Base-by-base conservation (phyloP, 2,113 vertebrate genomes). In the Delphinapterus leucas region DNA sequence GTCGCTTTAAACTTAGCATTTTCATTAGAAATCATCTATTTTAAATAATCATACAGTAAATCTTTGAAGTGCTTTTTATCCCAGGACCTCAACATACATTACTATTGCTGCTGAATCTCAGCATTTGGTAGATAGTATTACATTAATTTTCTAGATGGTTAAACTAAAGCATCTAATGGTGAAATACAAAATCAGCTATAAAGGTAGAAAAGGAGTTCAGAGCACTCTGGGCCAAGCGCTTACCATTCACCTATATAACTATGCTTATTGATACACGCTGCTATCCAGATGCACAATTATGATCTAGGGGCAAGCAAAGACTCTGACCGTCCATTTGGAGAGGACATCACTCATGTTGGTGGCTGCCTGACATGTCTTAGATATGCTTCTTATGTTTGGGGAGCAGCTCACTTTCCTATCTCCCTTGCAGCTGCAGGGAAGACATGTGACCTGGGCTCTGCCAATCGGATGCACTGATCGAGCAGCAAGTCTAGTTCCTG, bases 11-110 rank as follows among this genome's bases (percentile, higher is more conserved):
- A 96, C 95, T 97, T 88, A 95, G 55, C 92, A 88, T 97, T 97
- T 97, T 96, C 94, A 97, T 97, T 96, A 97, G 96, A 96, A 97
- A 88, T 73, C 80, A 90, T 96, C 90, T 95, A 97, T 97, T 98
- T 97, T 96, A 88, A 96, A 94, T 97, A 97, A 96, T n/a, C 77
- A 96, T 88, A 89, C 84, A 18, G 84, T 88, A 88, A 88, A 82
- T 93, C 92, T 91, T 65, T 79, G 36, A 73, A 76, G 81, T 60
- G 95, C 92, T 91, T 97, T 97, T 95, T 84, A 97, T 77, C 60
- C 47, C 67, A 97, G 55, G 76, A 88, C 68, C 49, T 97, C 47
- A 95, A 97, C 96, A 95, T 61, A 80, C 89, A 95, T 96, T 95
- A 84, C 80, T 92, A 82, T 87, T 88, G 67, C 84, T 95, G 95